Evolutionary conservation across 2,888 invertebrate genomes (phyloP), one percentile per base, ranked within the genome.

Genomic region (Glyphotaelius pellucidus): DNA sequence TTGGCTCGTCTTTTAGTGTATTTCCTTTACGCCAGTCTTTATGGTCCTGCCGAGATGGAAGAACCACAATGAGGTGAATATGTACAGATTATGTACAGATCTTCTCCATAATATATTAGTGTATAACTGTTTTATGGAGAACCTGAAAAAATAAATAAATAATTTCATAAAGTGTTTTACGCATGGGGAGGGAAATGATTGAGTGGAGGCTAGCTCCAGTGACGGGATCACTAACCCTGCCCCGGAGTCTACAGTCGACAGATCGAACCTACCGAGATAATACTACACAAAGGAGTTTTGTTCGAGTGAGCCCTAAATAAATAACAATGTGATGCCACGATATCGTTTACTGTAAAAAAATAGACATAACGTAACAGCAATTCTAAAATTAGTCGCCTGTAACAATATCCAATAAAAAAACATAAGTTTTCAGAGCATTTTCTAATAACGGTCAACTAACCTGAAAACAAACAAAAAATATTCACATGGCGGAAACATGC

Each of bases 141-240:
- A n/a, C n/a, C n/a, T n/a, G n/a, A n/a, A n/a, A n/a, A n/a, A n/a
- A n/a, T n/a, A n/a, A n/a, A n/a, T n/a, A n/a, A n/a, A n/a, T n/a
- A n/a, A n/a, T 85, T 90, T 91, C 67, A 80, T 38, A 90, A 90
- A 91, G 92, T 91, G 92, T 90, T 85, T 83, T 89, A 89, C 88
- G 80, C 38, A 80, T 35, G 80, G 35, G 38, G 35, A 88, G 80
- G 85, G 52, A 90, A 92, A 84, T 86, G 79, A 86, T 86, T 52
- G 91, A 92, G 84, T 86, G 89, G 86, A 80, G 85, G 89, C 92
- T 80, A 89, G 91, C 92, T 91, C 89, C 85, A 52, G 89, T 79
- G 84, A 89, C n/a, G 90, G 83, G 92, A 89, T 42, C 92, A 89
- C 79, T 92, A 89, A 92, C 92, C 92, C 92, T 38, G 38, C 35